A percentile compares a stretch with the other conserved stretches of the same genome.
These are phyloP conservation scores for Xiphias gladius DNA, from an alignment of 2,113 vertebrate genomes.

Conservation along the genomic window DNA sequence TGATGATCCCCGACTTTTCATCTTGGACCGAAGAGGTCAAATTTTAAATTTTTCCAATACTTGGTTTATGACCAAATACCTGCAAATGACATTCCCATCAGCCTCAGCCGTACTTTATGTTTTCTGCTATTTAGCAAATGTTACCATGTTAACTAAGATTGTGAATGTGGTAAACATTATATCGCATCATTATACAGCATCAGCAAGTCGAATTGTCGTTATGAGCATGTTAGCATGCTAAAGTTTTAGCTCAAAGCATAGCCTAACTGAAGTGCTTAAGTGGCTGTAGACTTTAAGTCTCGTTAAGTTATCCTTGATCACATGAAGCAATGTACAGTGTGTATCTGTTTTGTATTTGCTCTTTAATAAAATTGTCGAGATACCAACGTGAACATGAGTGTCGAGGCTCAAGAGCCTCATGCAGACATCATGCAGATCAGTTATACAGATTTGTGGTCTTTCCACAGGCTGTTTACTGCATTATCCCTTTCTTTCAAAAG, in stretches of 20 bases:
- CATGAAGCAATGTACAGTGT: neutral
- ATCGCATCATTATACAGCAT: no score
- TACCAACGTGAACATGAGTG: neutral
- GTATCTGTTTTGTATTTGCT: neutral
- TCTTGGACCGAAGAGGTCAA: neutral
- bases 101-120: no score
- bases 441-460: neutral
- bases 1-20: no score
- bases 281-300: no score
- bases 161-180: no score
- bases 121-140: neutral
- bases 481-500: neutral
- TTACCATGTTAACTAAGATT: neutral
- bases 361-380: neutral
- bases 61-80: neutral
- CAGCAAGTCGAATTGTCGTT: no score
- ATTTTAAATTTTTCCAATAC: neutral
- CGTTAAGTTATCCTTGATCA: neutral
- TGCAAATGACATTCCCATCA: no score
- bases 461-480: no score
- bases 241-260: no score
- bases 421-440: neutral
- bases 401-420: neutral
- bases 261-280: neutral
- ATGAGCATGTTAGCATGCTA: neutral